phyloP scores from a whole-genome alignment of 2,113 vertebrate genomes.

The Cranoglanis bouderius region DNA sequence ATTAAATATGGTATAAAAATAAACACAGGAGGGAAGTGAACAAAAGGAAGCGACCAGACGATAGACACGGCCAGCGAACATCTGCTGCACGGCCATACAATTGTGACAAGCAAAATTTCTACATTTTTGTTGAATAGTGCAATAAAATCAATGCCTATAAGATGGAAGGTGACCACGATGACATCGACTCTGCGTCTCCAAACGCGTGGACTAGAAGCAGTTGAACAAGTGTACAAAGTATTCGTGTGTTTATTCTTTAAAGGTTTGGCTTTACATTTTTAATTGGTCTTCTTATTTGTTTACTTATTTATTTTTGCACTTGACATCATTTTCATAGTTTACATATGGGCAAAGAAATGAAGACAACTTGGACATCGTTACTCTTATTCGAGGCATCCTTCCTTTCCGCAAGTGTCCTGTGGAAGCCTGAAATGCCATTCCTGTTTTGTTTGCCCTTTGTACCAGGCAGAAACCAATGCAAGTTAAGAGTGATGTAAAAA shows the following conservation, averaged over 20 bases:
- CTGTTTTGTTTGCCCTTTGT: conserved; percentile 29
- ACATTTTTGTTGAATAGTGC: conserved; percentile 76
- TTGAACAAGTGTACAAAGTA: conserved; percentile 66
- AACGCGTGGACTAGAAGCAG: conserved; percentile 49
- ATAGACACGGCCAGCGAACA: conserved; percentile 66
- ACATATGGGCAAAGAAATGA: conserved; percentile 66
- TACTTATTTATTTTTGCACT: conserved; percentile 59
- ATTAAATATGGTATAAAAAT: conserved; percentile 99
- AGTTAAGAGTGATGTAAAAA: conserved; percentile 63
- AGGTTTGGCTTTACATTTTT: conserved; percentile 34
- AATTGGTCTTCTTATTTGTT: conserved; percentile 43
- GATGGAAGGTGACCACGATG: conserved; percentile 75
- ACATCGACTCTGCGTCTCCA: conserved; percentile 48
- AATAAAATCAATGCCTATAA: conserved; percentile 82
- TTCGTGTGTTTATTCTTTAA: conserved; percentile 45
- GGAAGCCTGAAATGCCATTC: conserved; percentile 75
- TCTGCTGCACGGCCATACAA: conserved; percentile 79
- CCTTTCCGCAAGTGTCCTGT: conserved; percentile 69
- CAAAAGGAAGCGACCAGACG: conserved; percentile 60
- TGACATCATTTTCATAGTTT: conserved; percentile 80
- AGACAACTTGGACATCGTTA: conserved; percentile 55
- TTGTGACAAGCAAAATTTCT: conserved; percentile 85
- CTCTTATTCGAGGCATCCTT: conserved; percentile 66
- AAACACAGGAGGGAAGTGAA: conserved; percentile 90
- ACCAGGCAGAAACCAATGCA: conserved; percentile 66